These are phyloP conservation scores for Uloborus diversus DNA, from an alignment of 1,140 invertebrate species.

Conservation along the genomic window DNA sequence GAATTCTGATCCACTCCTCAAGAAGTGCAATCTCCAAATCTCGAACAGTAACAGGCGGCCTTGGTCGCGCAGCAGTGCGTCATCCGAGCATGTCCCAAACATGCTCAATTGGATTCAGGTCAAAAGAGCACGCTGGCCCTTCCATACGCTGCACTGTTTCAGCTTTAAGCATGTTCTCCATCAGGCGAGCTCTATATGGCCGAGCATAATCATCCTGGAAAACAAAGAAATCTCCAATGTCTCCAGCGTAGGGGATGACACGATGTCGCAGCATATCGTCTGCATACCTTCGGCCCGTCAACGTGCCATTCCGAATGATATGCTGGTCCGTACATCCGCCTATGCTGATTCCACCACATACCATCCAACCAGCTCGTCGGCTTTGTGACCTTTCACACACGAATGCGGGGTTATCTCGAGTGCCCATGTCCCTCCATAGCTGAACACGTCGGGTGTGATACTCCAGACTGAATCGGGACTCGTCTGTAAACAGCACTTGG, in stretches of 20 bases:
- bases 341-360: neutral
- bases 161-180: neutral
- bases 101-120: neutral
- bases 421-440: neutral
- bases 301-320: neutral
- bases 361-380: neutral
- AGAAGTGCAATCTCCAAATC: too few species aligned
- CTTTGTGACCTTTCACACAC: neutral
- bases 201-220: neutral
- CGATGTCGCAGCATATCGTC: neutral
- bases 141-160: constrained; percentile 1
- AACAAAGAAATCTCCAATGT: neutral
- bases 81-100: neutral
- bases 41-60: neutral
- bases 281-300: neutral
- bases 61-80: neutral
- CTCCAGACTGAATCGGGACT: neutral
- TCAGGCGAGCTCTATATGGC: neutral
- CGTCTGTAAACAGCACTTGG: neutral
- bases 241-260: neutral
- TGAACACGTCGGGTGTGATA: neutral
- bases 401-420: neutral
- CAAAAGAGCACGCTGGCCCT: neutral
- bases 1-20: too few species aligned
- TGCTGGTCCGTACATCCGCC: neutral